phyloP scores from a whole-genome alignment of 2,113 vertebrate genomes.

The Sigmodon hispidus region DNA sequence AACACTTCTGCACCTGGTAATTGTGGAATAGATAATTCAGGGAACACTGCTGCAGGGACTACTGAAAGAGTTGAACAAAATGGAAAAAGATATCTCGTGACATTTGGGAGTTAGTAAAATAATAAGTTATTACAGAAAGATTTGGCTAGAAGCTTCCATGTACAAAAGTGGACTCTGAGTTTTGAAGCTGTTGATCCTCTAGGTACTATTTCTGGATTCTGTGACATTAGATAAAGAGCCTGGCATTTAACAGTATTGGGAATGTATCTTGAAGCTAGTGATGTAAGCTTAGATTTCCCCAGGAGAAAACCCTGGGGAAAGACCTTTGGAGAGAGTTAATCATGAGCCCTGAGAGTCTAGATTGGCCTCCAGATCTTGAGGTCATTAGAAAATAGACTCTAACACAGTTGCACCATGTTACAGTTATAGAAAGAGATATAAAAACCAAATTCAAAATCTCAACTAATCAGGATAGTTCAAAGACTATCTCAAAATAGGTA shows the following conservation, averaged over 20 bases:
- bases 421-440: neutral
- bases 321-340: neutral
- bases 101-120: neutral
- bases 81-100: neutral
- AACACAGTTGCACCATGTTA: neutral
- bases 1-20: neutral
- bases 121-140: neutral
- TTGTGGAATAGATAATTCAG: neutral
- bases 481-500: neutral
- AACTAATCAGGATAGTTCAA: neutral
- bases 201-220: neutral
- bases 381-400: neutral
- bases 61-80: neutral
- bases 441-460: conserved; percentile 4
- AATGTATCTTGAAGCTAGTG: neutral
- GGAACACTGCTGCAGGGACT: neutral
- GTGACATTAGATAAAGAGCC: neutral
- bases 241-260: neutral
- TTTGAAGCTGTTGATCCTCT: neutral
- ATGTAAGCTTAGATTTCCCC: conserved; percentile 6
- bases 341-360: neutral
- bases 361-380: neutral
- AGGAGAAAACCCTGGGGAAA: neutral
- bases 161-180: neutral
- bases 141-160: neutral